Evolutionary conservation across 2,888 invertebrate genomes (phyloP), one percentile per base, ranked within the genome.

Genomic region (Amblyjoppa proteus): DNA sequence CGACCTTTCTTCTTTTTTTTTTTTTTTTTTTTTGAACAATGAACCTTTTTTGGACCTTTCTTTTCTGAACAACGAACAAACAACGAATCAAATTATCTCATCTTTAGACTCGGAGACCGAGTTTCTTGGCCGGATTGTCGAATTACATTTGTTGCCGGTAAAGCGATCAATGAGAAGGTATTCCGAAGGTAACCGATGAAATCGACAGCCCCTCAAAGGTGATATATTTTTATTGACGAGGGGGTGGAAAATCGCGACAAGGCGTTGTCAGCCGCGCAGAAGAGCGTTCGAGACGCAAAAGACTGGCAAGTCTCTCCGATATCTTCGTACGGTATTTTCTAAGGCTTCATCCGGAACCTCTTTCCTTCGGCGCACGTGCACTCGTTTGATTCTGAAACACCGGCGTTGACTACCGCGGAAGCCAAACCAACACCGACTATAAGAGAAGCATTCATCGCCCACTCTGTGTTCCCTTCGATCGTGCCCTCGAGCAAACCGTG

Each of bases 191-290:
- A 20, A 7, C 9, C 20, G 20, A 56, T 56, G 2, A 56, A 51
- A 51, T 28, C 9, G 28, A 58, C 13, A 28, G 25, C 58, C 28
- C 28, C 1, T 58, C 11, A 13, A 11, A 28, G 20, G 9, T 58
- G 11, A 45, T 45, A 45, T 58, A 58, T 58, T 25, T 58, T 4
- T 11, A 58, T 58, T 16, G 1, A 16, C 4, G 31, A 31, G 6
- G 5, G 5, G 13, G 64, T 34, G 64, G 64, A 66, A 83, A 87
- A 73, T 13, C 53, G 73, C 79, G 89, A 87, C 85, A 88, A 89
- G 87, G 84, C 81, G 85, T 83, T 88, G 89, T 84, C 86, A 84
- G 69, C 53, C 28, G 20, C 51, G 16, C 51, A 56, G 75, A 70
- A 70, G 58, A 41, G 53, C 45, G 74, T 68, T 49, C 49, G 68